Base-by-base conservation (phyloP, 1,140 invertebrate species). In the Samia ricini region DNA sequence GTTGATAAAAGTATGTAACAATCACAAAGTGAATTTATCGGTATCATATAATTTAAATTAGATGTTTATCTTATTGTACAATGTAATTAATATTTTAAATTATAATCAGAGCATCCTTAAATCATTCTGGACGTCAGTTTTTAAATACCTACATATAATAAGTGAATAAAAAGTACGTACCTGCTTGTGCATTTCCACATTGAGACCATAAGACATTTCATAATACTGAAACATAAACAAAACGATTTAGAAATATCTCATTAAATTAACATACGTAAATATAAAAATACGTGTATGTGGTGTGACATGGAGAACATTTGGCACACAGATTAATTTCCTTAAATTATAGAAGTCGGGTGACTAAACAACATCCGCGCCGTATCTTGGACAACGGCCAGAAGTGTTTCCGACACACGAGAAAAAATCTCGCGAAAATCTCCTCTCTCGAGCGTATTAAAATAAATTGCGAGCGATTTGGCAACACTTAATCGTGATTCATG, bases 171-270 rank as follows among this genome's bases (percentile, higher is more conserved):
- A 19, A 26, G 56, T 64, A 86, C 94, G 94, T 94, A 98, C 97
- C 95, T 99, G 99, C 95, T 99, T 99, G 92, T 99, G 98, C 97
- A 99, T 99, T 94, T 99, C 99, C 78, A 99, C 98, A 91, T 99
- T 99, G 85, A 99, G 94, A 72, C 98, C 98, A 92, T 99, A 99
- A 24, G 98, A 99, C 98, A 99, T 99, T 93, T 99, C 98, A 93
- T 99, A 99, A 92, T 99, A 99, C 98, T 99, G 95, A 77, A 97
- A 97, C 89, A 93, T 78, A 93, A 89, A 91, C 63, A 61, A 64
- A 58, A 80, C 64, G 70, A 56, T 79, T 85, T 86, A 83, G 76
- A 68, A 55, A 66, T 77, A 80, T 79, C 71, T 70, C 33, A 81
- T 83, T 79, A 83, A 71, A 79, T 52, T 21, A 51, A 20, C 72